Percentiles rank a stretch among this genome's conserved stretches.
Conservation (phyloP, 2,888 invertebrate species). For the Exocentrus adspersus region DNA sequence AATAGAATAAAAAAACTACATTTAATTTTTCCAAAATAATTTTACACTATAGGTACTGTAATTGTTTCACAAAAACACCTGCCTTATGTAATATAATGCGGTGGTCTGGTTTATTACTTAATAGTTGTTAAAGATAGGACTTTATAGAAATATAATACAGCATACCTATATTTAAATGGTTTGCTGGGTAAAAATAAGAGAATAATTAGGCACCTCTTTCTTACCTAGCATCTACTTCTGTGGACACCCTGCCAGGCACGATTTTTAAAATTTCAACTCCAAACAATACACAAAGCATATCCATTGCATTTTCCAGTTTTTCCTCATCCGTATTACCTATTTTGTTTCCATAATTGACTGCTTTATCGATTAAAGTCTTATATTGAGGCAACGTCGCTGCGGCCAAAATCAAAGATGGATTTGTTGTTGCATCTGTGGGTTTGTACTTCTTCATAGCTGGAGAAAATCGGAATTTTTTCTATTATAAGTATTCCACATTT, state of each 20-base stretch:
- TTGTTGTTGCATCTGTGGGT: conserved; percentile 99
- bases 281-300: conserved; percentile 94
- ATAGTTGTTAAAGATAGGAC: no score
- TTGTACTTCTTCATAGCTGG: conserved; percentile 95
- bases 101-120: no score
- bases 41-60: no score
- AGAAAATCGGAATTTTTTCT: conserved; percentile 25
- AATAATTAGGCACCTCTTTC: not conserved
- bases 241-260: conserved; percentile 96
- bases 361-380: conserved; percentile 86
- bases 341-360: conserved; percentile 85
- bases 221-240: conserved; percentile 94
- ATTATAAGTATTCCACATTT: no score
- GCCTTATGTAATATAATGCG: no score
- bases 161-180: no score
- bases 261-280: conserved; percentile 97
- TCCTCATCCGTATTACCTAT: conserved; percentile 73
- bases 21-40: no score
- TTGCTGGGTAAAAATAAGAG: no score
- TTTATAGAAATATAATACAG: no score
- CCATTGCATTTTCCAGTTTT: conserved; percentile 86
- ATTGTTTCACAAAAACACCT: no score
- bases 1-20: no score
- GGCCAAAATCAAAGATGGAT: conserved; percentile 95
- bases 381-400: conserved; percentile 97